These are phyloP conservation scores for Bombus huntii DNA, from an alignment of 1,140 invertebrate species.

Conservation along the genomic window DNA sequence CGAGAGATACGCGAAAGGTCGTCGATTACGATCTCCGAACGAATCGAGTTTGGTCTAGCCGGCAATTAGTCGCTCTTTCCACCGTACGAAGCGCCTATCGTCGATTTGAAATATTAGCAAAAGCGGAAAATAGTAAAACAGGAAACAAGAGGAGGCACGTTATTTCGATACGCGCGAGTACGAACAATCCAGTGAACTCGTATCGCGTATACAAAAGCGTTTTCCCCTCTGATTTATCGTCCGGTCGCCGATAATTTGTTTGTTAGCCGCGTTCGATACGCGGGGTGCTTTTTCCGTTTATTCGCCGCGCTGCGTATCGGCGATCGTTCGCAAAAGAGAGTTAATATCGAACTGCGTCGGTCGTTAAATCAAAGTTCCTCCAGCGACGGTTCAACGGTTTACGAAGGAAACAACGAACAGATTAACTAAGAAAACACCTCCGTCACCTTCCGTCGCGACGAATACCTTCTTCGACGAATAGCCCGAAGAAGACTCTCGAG, in stretches of 20 bases:
- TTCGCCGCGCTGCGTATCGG: not conserved
- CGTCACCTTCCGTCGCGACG: not conserved
- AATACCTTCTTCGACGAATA: too few species aligned
- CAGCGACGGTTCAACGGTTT: not conserved
- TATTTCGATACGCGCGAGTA: not conserved
- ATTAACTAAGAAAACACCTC: not conserved
- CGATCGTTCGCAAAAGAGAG: not conserved
- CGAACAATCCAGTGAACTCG: not conserved
- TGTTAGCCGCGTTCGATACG: not conserved
- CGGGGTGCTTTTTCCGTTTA: not conserved
- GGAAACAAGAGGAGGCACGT: too few species aligned
- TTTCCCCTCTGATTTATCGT: constrained; percentile 8
- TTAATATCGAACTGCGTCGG: not conserved
- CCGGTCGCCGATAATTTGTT: not conserved
- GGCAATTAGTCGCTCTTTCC: not conserved
- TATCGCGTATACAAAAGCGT: not conserved
- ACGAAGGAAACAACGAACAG: not conserved
- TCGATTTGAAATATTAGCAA: constrained; percentile 36
- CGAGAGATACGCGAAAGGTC: not conserved
- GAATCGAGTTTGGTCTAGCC: not conserved
- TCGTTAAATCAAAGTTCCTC: not conserved
- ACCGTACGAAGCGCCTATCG: not conserved
- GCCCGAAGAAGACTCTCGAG: too few species aligned
- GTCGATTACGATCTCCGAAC: not conserved
- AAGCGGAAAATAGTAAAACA: not conserved